Conservation (phyloP, 2,888 invertebrate species). For the Tridacna gigas region DNA sequence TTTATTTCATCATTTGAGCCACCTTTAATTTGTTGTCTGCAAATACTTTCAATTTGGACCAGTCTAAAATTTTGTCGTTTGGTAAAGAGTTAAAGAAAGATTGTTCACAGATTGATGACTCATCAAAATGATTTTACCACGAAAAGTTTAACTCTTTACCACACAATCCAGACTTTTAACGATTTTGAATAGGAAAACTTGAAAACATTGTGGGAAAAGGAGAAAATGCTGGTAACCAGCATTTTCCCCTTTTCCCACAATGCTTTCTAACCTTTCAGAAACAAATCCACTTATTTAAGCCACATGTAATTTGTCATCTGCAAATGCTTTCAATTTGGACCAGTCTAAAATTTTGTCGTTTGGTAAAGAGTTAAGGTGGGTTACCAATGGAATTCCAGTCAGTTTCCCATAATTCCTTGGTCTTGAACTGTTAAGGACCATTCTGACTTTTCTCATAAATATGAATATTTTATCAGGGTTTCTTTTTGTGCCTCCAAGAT, state of each 20-base stretch:
- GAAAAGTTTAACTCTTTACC: too few species aligned
- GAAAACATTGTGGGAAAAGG: constrained; percentile 3
- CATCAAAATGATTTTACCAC: not conserved
- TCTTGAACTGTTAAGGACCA: not conserved
- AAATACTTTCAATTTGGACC: too few species aligned
- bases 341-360: not conserved
- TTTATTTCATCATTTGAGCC: too few species aligned
- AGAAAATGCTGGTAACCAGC: not conserved
- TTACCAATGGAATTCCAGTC: not conserved
- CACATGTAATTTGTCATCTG: not conserved
- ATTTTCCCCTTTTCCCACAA: too few species aligned
- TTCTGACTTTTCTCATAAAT: not conserved
- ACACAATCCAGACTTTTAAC: too few species aligned
- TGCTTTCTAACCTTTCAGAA: too few species aligned
- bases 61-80: too few species aligned
- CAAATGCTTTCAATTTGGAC: not conserved
- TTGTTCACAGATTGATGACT: not conserved
- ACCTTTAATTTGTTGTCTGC: too few species aligned
- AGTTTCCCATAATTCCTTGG: not conserved
- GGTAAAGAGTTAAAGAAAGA: too few species aligned
- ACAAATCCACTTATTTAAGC: not conserved
- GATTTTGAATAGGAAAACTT: too few species aligned
- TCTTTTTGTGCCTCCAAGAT: not conserved
- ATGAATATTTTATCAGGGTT: constrained; percentile 21
- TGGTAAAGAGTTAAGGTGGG: not conserved